Evolutionary conservation across 2,113 vertebrate genomes (phyloP).

Genomic region (Gadus chalcogrammus): DNA sequence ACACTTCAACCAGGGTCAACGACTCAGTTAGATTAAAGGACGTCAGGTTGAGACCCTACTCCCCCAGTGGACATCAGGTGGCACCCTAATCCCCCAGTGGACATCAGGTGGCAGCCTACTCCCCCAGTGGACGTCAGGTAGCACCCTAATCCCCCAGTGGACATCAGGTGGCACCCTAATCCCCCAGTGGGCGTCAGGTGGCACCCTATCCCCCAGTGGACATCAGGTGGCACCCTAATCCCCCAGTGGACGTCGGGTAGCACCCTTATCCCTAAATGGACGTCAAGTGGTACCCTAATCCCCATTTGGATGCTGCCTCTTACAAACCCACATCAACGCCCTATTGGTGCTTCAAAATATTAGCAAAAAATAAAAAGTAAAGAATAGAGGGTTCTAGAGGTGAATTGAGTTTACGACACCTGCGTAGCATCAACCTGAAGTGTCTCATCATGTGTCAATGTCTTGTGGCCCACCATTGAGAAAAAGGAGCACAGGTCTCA

Average conservation of each 20-base stretch:
- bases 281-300: neutral
- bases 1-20: conserved; percentile 12
- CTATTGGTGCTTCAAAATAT: conserved; percentile 16
- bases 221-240: too few relatives aligned
- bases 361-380: conserved; percentile 31
- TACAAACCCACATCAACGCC: conserved; percentile 32
- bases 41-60: too few relatives aligned
- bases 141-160: too few relatives aligned
- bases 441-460: conserved; percentile 32
- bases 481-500: conserved; percentile 46
- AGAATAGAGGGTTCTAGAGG: conserved; percentile 20
- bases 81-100: too few relatives aligned
- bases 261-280: too few relatives aligned
- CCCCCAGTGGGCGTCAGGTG: too few relatives aligned
- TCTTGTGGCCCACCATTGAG: conserved; percentile 41
- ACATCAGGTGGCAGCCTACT: too few relatives aligned
- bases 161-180: too few relatives aligned
- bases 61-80: too few relatives aligned
- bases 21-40: too few relatives aligned
- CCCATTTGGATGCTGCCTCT: conserved; percentile 25
- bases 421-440: conserved; percentile 64
- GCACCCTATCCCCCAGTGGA: too few relatives aligned
- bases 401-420: conserved; percentile 47
- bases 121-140: neutral
- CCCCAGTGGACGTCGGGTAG: too few relatives aligned